Conservation (phyloP, 2,888 invertebrate genomes). For the Hirtodrosophila cameraria region DNA sequence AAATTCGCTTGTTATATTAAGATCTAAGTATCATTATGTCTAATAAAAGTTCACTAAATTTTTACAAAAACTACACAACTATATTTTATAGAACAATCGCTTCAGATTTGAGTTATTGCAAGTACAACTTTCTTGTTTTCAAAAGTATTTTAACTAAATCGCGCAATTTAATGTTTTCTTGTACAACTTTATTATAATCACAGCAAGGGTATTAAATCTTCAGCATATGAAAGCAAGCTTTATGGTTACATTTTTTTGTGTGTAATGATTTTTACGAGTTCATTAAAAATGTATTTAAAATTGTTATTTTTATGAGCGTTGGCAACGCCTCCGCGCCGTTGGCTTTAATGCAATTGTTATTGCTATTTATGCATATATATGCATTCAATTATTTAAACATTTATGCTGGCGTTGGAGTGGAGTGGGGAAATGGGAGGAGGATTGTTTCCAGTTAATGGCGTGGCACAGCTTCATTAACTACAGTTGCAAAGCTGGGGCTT, state of each 20-base stretch:
- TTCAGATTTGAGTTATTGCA: no score
- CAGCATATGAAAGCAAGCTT: neutral
- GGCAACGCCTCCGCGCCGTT: constrained; percentile 3
- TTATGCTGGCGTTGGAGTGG: constrained; percentile 3
- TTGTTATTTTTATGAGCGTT: constrained; percentile 54
- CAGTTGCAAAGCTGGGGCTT: constrained; percentile 9
- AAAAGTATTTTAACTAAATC: no score
- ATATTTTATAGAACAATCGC: no score
- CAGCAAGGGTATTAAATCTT: no score
- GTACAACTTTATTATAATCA: no score
- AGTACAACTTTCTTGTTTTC: no score
- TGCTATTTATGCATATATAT: constrained; percentile 58
- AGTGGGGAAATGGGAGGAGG: neutral
- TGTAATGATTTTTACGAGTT: constrained; percentile 60
- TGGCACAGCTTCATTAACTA: constrained; percentile 57
- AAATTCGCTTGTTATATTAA: no score
- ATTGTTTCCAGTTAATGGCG: constrained; percentile 37
- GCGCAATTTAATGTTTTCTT: no score
- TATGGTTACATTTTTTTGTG: constrained; percentile 28
- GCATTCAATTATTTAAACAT: constrained; percentile 62
- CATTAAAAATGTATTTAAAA: constrained; percentile 74
- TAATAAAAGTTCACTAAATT: no score
- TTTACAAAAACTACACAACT: no score
- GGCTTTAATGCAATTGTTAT: constrained; percentile 58
- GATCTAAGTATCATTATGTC: no score